phyloP scores from a whole-genome alignment of 1,140 invertebrate species.

The Dendrolimus kikuchii region DNA sequence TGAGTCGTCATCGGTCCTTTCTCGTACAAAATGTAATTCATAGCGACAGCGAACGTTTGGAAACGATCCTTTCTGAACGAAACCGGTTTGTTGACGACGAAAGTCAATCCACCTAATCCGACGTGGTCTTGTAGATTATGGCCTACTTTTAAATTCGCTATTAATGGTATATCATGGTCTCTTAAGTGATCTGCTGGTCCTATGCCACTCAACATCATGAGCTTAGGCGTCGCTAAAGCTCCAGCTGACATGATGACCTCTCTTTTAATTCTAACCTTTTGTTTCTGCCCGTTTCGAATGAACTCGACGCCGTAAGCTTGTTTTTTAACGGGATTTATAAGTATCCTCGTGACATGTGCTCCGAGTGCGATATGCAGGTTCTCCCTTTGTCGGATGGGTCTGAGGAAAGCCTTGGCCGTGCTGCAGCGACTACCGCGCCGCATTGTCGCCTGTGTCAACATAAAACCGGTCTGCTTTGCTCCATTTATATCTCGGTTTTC shows the following conservation, averaged over 20 bases:
- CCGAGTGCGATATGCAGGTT: conserved; percentile 90
- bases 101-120: conserved; percentile 86
- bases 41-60: conserved; percentile 82
- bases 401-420: conserved; percentile 90
- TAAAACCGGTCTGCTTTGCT: conserved; percentile 86
- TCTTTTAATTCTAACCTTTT: conserved; percentile 78
- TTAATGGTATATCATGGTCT: conserved; percentile 81
- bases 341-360: conserved; percentile 81
- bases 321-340: conserved; percentile 79
- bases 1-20: conserved; percentile 86
- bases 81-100: conserved; percentile 84
- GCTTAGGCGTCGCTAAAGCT: conserved; percentile 84
- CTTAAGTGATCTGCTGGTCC: conserved; percentile 86
- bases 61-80: conserved; percentile 85
- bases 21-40: conserved; percentile 87
- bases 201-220: conserved; percentile 93
- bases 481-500: conserved; percentile 87
- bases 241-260: conserved; percentile 89
- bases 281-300: conserved; percentile 75
- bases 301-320: conserved; percentile 85
- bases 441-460: conserved; percentile 89
- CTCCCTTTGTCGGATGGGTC: conserved; percentile 81
- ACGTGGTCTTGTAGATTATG: conserved; percentile 91
- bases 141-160: conserved; percentile 84
- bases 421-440: conserved; percentile 89